These are phyloP conservation scores for Solenopsis invicta DNA, from an alignment of 1,140 invertebrate species.

Conservation along the genomic window DNA sequence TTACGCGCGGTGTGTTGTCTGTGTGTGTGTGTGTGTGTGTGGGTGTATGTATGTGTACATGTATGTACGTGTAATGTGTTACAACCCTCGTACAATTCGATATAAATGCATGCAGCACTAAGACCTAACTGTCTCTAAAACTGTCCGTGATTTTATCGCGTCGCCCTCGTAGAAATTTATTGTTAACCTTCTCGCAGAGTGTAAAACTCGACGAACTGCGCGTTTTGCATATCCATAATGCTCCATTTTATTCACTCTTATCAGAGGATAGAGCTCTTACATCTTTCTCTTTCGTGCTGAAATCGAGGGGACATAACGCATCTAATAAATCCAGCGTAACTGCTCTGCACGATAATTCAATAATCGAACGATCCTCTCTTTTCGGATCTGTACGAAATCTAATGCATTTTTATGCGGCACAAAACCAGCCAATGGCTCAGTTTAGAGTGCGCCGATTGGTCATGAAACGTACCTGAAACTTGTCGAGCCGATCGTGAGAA, in stretches of 20 bases:
- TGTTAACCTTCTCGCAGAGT: neutral
- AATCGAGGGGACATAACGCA: constrained; percentile 29
- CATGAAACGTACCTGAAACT: constrained; percentile 37
- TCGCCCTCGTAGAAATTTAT: constrained; percentile 34
- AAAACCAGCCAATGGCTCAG: neutral
- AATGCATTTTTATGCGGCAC: constrained; percentile 4
- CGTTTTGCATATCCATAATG: constrained; percentile 13
- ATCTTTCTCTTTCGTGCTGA: neutral
- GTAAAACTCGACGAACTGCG: constrained; percentile 5
- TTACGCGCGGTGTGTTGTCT: constrained; percentile 23
- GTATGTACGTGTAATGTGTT: constrained; percentile 26
- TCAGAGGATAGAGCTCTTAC: neutral
- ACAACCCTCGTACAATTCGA: constrained; percentile 71
- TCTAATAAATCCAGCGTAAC: constrained; percentile 26
- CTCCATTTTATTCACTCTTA: neutral
- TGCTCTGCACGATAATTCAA: constrained; percentile 31
- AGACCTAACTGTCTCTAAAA: constrained; percentile 80
- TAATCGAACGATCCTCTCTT: constrained; percentile 33
- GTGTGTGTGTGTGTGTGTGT: neutral
- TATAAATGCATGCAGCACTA: constrained; percentile 83
- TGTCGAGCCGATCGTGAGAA: constrained; percentile 46
- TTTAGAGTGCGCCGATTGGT: neutral
- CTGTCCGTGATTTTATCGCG: constrained; percentile 49
- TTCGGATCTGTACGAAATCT: constrained; percentile 35
- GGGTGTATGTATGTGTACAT: neutral